A percentile compares a stretch with the other conserved stretches of the same genome.
These are phyloP conservation scores for Rhabditophanes sp. DNA, from an alignment of 2,888 invertebrate species.

Conservation along the genomic window DNA sequence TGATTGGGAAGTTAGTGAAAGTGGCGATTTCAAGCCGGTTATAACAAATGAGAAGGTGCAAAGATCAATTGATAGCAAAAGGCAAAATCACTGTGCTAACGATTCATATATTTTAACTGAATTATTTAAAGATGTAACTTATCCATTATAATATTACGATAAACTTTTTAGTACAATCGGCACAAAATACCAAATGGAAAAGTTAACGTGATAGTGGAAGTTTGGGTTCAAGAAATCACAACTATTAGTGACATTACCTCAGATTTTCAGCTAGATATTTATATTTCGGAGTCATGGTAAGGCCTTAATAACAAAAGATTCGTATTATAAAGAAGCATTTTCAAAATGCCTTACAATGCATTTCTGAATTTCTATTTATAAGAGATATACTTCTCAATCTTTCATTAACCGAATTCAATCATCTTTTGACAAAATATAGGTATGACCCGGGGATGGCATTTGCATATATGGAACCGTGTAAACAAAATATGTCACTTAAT, in stretches of 20 bases:
- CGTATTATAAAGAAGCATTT: too few relatives aligned
- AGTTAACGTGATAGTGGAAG: conserved; percentile 35
- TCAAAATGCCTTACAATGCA: too few relatives aligned
- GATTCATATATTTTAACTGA: conserved; percentile 33
- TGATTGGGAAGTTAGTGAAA: conserved; percentile 41
- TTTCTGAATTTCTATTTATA: too few relatives aligned
- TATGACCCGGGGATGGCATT: conserved; percentile 39
- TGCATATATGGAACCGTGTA: conserved; percentile 37
- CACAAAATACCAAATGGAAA: conserved; percentile 40
- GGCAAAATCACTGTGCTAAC: conserved; percentile 30
- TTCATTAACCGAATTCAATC: too few relatives aligned
- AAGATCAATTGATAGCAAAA: too few relatives aligned
- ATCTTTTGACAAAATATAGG: too few relatives aligned
- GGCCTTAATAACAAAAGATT: too few relatives aligned
- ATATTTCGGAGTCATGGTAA: conserved; percentile 44
- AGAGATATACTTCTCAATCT: too few relatives aligned
- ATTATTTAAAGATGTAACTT: conserved; percentile 6
- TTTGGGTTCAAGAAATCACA: conserved; percentile 43
- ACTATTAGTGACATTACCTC: conserved; percentile 41
- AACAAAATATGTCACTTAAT: conserved; percentile 41
- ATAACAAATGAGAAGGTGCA: conserved; percentile 19
- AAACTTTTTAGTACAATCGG: conserved; percentile 23
- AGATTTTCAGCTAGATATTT: conserved; percentile 43
- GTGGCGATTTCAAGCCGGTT: conserved; percentile 29
- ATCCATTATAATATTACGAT: not conserved